Evolutionary conservation across 2,888 invertebrate species (phyloP), one percentile per base, ranked within the genome.

Genomic region (Limnephilus rhombicus): DNA sequence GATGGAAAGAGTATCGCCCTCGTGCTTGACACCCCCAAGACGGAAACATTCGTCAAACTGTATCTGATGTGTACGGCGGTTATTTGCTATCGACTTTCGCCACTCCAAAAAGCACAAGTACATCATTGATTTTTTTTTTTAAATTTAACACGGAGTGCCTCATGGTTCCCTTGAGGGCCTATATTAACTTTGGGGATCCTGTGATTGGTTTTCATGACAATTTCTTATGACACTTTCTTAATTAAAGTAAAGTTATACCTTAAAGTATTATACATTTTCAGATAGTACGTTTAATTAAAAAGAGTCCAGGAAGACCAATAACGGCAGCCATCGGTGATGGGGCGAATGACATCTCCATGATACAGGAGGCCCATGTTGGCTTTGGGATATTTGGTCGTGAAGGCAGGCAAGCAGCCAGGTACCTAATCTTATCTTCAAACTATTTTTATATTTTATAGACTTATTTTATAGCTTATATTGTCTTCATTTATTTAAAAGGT

Each of bases 331-430:
- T 99, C 89, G 99, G 99, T 0, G 99, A 99, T 94, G 99, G 99
- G 1, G 99, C 99, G 88, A 99, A 99, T 95, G 99, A 99, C 95
- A 99, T 99, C 80, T 98, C 99, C 82, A 99, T 99, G 99, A 99
- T 99, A 94, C 99, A 99, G 94, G 99, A 99, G 95, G 99, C 99
- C 0, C 99, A 99, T 94, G 98, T 99, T 13, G 99, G 99, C 91
- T 96, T 99, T 92, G 99, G 98, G 93, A 97, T 97, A 89, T 97
- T 97, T 94, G 97, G 97, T 24, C 97, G 96, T 92, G 97, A 97
- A 94, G 97, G 97, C 0, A 96, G 97, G 41, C 97, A 97, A 94
- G 97, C 97, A 0, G 97, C 97, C 0, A 97, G 96, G 96, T 96
- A 34, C 81, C 4, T 85, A 41, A 85, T 15, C 41, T 3, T 37